Evolutionary conservation across 2,797 vertebrate species (phyloP), one percentile per base, ranked within the genome.

Genomic region (Pipistrellus kuhlii): DNA sequence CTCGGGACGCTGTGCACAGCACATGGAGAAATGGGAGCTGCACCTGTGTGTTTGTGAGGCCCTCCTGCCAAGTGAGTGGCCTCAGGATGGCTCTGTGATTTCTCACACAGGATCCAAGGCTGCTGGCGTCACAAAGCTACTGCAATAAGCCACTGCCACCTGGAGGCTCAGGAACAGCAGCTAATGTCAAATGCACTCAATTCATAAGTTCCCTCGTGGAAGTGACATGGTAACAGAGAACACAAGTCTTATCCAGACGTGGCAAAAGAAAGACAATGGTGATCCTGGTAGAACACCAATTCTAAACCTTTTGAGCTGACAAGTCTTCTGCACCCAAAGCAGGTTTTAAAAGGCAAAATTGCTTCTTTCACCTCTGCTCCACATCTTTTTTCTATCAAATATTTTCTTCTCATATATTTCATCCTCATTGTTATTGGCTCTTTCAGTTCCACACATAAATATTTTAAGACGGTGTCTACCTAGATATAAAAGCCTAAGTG

Each of bases 81-180:
- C 4, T 75, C 73, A 30, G 66, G 30, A 76, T 75, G 23, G 53
- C 71, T 81, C 78, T 44, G 75, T 59, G 27, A 83, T 78, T 90
- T 89, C 48, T 84, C 23, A 38, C 8, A 2, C 7, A 32, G 86
- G 23, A 87, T 84, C 68, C 5, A 75, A 82, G 30, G 84, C n/a
- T 91, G 71, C 66, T 64, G 17, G 72, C 75, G 20, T 94, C 51
- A 66, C 57, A 85, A 93, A 75, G 55, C 30, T 71, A 83, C 81
- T n/a, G 25, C 44, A 84, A 92, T 93, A 93, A 95, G 88, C 92
- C 95, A 95, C 92, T 96, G 93, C 92, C 93, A 95, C 93, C 94
- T 96, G 96, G 92, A 97, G 95, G 93, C 72, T 93, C 64, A 68
- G 66, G 88, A 81, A 90, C 8, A 92, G 92, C 59, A 95, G 80